Evolutionary conservation across 2,888 invertebrate species (phyloP).

Genomic region (Brachyptera putata): DNA sequence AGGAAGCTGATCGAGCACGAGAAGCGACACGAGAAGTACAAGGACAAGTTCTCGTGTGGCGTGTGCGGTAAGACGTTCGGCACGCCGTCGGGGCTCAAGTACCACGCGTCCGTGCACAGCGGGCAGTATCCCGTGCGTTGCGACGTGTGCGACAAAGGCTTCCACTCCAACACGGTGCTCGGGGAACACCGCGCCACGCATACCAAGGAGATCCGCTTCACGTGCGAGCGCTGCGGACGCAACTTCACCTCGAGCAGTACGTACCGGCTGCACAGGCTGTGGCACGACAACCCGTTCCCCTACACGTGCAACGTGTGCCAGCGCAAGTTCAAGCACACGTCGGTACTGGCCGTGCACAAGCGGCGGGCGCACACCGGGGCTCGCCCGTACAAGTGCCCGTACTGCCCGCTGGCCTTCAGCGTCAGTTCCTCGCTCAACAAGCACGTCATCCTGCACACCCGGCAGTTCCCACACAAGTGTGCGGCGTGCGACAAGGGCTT

Average conservation of each 20-base stretch:
- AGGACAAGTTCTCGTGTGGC: conserved; percentile 28
- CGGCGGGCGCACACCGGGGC: conserved; percentile 47
- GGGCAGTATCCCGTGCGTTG: conserved; percentile 34
- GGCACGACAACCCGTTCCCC: conserved; percentile 37
- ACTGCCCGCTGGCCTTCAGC: conserved; percentile 46
- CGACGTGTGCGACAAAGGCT: conserved; percentile 34
- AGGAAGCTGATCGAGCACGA: conserved; percentile 32
- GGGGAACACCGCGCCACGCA: conserved; percentile 35
- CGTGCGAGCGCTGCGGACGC: conserved; percentile 35
- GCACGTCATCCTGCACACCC: conserved; percentile 41
- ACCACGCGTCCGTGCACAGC: conserved; percentile 35
- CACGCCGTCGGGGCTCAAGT: conserved; percentile 33
- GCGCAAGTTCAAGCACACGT: conserved; percentile 34
- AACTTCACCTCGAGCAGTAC: conserved; percentile 35
- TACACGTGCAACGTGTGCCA: conserved; percentile 35
- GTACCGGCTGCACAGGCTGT: conserved; percentile 34
- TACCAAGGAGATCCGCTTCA: conserved; percentile 35
- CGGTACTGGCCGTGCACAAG: conserved; percentile 40
- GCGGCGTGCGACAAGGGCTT: conserved; percentile 31
- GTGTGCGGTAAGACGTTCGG: conserved; percentile 29
- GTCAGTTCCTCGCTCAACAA: conserved; percentile 46
- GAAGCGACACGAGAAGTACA: conserved; percentile 27
- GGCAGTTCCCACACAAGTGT: conserved; percentile 34
- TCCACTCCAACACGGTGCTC: conserved; percentile 31
- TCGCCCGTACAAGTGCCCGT: conserved; percentile 46